Conservation (phyloP, 2,797 vertebrate species). For the Megaceryle alcyon region DNA sequence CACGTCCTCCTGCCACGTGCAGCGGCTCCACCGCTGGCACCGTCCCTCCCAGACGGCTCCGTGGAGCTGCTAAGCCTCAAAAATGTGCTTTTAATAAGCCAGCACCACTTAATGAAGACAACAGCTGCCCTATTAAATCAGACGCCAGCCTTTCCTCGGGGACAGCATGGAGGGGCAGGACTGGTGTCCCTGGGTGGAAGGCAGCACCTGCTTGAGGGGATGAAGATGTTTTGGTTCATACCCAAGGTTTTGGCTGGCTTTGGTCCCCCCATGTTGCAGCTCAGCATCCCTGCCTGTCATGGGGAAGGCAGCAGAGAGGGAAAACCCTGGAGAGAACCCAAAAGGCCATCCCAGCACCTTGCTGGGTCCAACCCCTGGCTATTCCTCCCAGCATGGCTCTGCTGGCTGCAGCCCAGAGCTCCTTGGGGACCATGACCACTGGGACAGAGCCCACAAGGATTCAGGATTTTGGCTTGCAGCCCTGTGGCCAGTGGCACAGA, state of each 20-base stretch:
- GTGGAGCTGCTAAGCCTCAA: conserved; percentile 61
- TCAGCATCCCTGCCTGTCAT: rapidly evolving
- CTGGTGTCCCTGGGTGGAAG: rapidly evolving
- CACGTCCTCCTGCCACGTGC: rapidly evolving
- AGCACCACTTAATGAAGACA: background rate
- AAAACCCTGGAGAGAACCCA: background rate
- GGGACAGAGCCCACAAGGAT: background rate
- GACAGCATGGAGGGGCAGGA: background rate
- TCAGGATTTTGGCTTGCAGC: background rate
- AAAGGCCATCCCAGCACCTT: background rate
- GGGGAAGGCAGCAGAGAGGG: background rate
- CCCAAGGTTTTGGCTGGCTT: background rate
- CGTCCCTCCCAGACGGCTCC: background rate
- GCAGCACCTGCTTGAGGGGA: rapidly evolving
- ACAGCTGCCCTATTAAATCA: background rate
- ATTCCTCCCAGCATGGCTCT: rapidly evolving
- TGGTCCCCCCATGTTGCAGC: background rate
- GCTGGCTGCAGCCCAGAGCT: background rate
- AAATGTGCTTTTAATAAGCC: conserved; percentile 54
- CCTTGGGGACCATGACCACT: rapidly evolving
- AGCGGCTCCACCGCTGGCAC: background rate
- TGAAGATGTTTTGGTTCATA: background rate
- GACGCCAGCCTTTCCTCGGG: background rate
- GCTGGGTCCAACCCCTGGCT: background rate
- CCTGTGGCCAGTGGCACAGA: background rate